A percentile compares a stretch with the other conserved stretches of the same genome.
These are phyloP conservation scores for Epinotia demarniana DNA, from an alignment of 2,888 invertebrate genomes.

Conservation along the genomic window DNA sequence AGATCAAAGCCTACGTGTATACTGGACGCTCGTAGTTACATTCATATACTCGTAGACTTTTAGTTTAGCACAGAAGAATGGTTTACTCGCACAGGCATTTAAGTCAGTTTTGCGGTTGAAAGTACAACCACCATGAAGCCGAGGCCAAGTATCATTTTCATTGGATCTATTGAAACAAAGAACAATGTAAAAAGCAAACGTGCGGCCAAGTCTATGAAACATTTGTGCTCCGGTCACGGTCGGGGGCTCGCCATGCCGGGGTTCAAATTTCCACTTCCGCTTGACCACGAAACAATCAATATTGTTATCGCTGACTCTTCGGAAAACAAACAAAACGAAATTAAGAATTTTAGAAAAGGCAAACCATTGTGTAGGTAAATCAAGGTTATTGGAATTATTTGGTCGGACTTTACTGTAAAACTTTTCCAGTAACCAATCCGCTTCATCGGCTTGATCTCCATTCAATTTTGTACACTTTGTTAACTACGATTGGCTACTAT, in stretches of 20 bases:
- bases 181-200: constrained; percentile 70
- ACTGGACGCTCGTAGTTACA: background rate
- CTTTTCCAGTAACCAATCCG: background rate
- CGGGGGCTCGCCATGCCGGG: constrained; percentile 70
- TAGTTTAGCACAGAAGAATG: constrained; percentile 17
- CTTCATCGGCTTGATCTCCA: background rate
- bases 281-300: constrained; percentile 77
- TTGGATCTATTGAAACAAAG: constrained; percentile 60
- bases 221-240: constrained; percentile 79
- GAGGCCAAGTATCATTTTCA: constrained; percentile 56
- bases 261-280: constrained; percentile 81
- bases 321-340: constrained; percentile 74
- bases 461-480: background rate
- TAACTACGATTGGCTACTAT: constrained; percentile 42
- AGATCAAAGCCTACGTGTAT: background rate
- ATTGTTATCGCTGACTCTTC: constrained; percentile 75
- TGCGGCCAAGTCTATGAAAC: constrained; percentile 64
- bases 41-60: background rate
- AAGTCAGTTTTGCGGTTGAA: constrained; percentile 44
- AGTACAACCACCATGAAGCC: constrained; percentile 48
- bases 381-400: constrained; percentile 34
- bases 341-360: constrained; percentile 61
- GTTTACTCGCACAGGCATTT: constrained; percentile 38
- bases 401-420: background rate
- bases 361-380: constrained; percentile 55